phyloP scores from a whole-genome alignment of 1,140 invertebrate species.

The Diorhabda carinulata region DNA sequence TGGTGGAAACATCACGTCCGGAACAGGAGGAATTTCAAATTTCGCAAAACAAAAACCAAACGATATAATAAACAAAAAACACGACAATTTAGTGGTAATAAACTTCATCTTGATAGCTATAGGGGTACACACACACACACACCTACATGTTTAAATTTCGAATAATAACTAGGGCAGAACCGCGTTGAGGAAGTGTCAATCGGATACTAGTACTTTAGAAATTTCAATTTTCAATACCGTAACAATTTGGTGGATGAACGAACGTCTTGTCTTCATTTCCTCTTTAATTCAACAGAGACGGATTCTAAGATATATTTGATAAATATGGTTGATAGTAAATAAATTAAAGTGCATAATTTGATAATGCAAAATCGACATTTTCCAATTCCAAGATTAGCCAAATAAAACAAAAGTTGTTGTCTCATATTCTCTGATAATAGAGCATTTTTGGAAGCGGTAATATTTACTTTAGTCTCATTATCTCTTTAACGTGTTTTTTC shows the following conservation, averaged over 20 bases:
- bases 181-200: neutral
- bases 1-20: constrained; percentile 47
- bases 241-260: neutral
- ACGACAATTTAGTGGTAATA: neutral
- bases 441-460: too few species aligned
- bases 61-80: constrained; percentile 9
- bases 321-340: too few species aligned
- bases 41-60: constrained; percentile 17
- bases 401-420: too few species aligned
- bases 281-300: neutral
- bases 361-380: too few species aligned
- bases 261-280: neutral
- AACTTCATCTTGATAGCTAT: neutral
- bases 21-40: constrained; percentile 45
- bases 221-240: neutral
- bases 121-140: neutral
- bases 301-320: too few species aligned
- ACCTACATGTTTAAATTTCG: neutral
- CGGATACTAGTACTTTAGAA: neutral
- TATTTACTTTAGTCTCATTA: too few species aligned
- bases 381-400: too few species aligned
- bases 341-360: too few species aligned
- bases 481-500: too few species aligned
- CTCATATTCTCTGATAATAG: too few species aligned
- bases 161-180: neutral